phyloP scores from a whole-genome alignment of 2,797 vertebrate species.

The Arctocebus calabarensis region DNA sequence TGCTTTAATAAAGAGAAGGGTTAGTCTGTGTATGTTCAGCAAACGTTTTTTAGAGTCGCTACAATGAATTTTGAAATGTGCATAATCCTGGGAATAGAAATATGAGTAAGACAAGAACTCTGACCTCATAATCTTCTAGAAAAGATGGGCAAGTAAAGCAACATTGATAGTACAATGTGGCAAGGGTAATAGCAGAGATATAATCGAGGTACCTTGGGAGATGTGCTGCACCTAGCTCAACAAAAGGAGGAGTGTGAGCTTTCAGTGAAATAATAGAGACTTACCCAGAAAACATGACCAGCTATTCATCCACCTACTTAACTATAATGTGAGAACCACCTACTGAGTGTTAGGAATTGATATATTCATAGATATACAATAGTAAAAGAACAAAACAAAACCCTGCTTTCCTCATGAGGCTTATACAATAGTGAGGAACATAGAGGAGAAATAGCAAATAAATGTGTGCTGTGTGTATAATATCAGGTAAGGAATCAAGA shows the following conservation, averaged over 20 bases:
- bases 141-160: not conserved
- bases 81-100: not conserved
- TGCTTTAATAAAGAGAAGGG: conserved; percentile 18
- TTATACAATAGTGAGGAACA: not conserved
- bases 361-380: not conserved
- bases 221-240: rapidly evolving
- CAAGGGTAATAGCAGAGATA: not conserved
- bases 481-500: not conserved
- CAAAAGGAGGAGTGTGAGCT: not conserved
- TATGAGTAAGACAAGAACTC: not conserved
- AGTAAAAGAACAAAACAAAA: not conserved
- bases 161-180: not conserved
- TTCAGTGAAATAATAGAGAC: not conserved
- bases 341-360: not conserved
- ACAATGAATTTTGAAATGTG: not conserved
- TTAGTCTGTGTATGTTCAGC: not conserved
- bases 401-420: not conserved
- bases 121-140: not conserved
- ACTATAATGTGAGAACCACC: not conserved
- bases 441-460: not conserved
- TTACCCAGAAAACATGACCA: not conserved
- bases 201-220: not conserved
- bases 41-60: not conserved
- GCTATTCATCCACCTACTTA: not conserved
- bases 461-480: not conserved